Base-by-base conservation (phyloP, 2,888 invertebrate species). In the Macaria liturata region DNA sequence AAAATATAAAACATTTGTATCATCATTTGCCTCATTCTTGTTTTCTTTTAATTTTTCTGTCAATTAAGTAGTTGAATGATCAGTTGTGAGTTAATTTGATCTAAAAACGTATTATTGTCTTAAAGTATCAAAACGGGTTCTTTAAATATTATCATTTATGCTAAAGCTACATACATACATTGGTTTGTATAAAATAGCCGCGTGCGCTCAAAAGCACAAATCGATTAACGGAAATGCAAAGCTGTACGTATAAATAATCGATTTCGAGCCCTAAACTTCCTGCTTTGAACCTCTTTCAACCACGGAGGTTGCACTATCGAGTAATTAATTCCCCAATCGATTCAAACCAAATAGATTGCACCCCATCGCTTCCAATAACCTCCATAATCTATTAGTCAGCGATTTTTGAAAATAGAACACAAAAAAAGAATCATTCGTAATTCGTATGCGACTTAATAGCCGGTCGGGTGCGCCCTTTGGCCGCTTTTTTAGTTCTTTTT, bases 321-420 rank as follows among this genome's bases (percentile, higher is more conserved):
- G 65, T 68, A 66, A 67, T 70, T 68, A 60, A 71, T 64, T 71
- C 67, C 64, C 61, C 59, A 58, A 62, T 64, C 65, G 58, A 62
- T 73, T 71, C 66, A 69, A 68, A 69, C 67, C 67, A 62, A 68
- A 72, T 69, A 61, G 61, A 62, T 61, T 67, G 70, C 75, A 74
- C 80, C 83, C 83, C 77, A 81, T 83, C 75, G 82, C 71, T 80
- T 78, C 71, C 75, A 81, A 82, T 81, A 81, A 79, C 69, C 53
- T 87, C 83, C 81, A 84, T 73, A 83, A 83, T 88, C 86, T 88
- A 89, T 90, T 90, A 90, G 86, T 88, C 86, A 88, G 88, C 88
- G 77, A 80, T 85, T 86, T 82, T 74, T n/a, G 42, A 42, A 42
- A 37, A 37, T 37, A 37, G 34, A 37, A 37, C 34, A 37, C 5